Conservation (phyloP, 92 coral and sea anemone species). For the Palythoa grandiflora region DNA sequence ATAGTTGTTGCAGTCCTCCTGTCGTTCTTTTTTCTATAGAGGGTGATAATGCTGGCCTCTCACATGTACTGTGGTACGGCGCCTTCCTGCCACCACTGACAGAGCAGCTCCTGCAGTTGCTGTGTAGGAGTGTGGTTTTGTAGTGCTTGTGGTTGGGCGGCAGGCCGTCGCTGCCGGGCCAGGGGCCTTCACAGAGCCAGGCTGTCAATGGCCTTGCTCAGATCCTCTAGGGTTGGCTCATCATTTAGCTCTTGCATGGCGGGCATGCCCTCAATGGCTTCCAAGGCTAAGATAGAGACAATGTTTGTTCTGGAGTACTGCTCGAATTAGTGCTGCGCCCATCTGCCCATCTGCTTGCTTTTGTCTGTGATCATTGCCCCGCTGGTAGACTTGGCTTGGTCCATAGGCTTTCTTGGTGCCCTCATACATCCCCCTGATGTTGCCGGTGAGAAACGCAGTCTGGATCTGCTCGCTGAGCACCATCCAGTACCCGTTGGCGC, state of each 20-base stretch:
- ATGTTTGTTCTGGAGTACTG: neutral
- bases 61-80: neutral
- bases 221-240: neutral
- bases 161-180: neutral
- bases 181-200: neutral
- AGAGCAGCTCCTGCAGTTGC: slow-evolving; percentile 13
- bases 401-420: neutral
- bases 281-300: neutral
- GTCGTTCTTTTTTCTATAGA: neutral
- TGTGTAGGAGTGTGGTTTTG: neutral
- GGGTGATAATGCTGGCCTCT: neutral
- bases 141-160: neutral
- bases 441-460: neutral
- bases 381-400: neutral
- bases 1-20: neutral
- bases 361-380: neutral
- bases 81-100: slow-evolving; percentile 42
- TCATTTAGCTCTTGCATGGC: neutral
- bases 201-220: neutral
- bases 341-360: slow-evolving; percentile 19
- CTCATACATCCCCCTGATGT: neutral
- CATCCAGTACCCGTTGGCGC: neutral
- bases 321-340: slow-evolving; percentile 26
- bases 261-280: neutral
- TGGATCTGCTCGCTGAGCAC: neutral